phyloP scores from a whole-genome alignment of 2,797 vertebrate genomes.

The Lycodopsis pacificus region DNA sequence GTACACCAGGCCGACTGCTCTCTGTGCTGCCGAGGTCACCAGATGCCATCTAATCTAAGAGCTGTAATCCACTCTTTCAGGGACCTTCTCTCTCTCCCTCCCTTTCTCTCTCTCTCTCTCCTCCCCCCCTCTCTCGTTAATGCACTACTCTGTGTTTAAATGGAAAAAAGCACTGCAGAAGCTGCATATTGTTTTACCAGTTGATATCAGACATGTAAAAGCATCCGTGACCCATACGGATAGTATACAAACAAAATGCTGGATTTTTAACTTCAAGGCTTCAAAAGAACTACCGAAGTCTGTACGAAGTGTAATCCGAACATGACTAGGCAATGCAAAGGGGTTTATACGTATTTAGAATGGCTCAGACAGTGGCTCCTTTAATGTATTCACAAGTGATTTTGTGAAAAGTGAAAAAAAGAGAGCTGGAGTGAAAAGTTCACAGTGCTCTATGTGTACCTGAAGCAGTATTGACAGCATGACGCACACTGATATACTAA shows the following conservation, averaged over 20 bases:
- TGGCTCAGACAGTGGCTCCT: too few species aligned
- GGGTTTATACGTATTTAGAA: too few species aligned
- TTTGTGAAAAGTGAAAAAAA: background rate
- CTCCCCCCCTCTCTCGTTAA: slow-evolving; percentile 8
- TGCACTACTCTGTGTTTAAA: slow-evolving; percentile 4
- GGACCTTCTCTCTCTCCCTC: slow-evolving; percentile 11
- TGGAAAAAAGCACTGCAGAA: background rate
- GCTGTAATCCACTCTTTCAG: slow-evolving; percentile 67
- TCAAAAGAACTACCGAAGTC: background rate
- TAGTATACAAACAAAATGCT: background rate
- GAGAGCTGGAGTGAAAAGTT: too few species aligned
- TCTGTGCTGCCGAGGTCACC: slow-evolving; percentile 66
- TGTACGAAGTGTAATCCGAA: too few species aligned
- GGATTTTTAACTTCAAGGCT: background rate
- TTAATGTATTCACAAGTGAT: background rate
- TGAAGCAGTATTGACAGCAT: background rate
- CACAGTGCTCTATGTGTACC: too few species aligned
- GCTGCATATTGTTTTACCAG: background rate
- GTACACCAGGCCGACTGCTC: slow-evolving; percentile 63
- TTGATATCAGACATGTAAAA: slow-evolving; percentile 11
- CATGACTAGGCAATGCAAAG: too few species aligned
- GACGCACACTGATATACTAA: background rate
- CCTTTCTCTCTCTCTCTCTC: background rate
- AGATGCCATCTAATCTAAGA: slow-evolving; percentile 74
- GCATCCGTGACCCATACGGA: background rate